Evolutionary conservation across 1,140 invertebrate genomes (phyloP), one percentile per base, ranked within the genome.

Genomic region (Berghia stephanieae): DNA sequence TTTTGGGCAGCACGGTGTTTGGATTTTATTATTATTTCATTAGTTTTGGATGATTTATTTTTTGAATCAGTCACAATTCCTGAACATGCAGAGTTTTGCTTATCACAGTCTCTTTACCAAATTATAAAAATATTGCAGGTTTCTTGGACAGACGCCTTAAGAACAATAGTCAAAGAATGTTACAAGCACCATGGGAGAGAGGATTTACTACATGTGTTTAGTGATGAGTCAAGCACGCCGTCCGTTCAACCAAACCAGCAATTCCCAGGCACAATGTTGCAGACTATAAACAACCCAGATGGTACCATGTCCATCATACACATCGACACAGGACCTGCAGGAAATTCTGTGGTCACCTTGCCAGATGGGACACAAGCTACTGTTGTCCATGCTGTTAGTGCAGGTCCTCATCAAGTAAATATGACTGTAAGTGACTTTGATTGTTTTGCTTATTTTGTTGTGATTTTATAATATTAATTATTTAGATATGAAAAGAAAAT

Each of bases 141-240:
- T 83, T 98, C 96, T 42, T 99, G 97, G 97, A 99, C 97, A 18
- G 96, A 98, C 89, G 97, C 97, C n/a, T 91, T 99, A 73, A 91
- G 97, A 34, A 96, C 98, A 90, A 98, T 98, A 82, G 97, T 99
- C 55, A 96, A 98, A 86, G 98, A 98, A 90, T 99, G 97, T 90
- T 99, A 99, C 91, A 98, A 97, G 91, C 98, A 96, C 90, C 97
- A 99, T 90, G 96, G 96, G 1, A 92, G 97, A 82, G 96, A 98
- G 90, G 97, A 99, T 90, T 91, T 99, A 43, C 90, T 99, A 80
- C 97, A 97, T 5, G 95, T 95, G 24, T 98, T 98, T 90, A 95
- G 92, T 76, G 96, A 98, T 85, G 96, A 97, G 44, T 36, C 68
- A 34, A 49, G 46, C 10, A 55, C 76, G n/a, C 74, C 80, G 18